Percentiles rank a stretch among this genome's conserved stretches.
phyloP scores from a whole-genome alignment of 2,888 invertebrate genomes.

The Acanthosepion lycidas region DNA sequence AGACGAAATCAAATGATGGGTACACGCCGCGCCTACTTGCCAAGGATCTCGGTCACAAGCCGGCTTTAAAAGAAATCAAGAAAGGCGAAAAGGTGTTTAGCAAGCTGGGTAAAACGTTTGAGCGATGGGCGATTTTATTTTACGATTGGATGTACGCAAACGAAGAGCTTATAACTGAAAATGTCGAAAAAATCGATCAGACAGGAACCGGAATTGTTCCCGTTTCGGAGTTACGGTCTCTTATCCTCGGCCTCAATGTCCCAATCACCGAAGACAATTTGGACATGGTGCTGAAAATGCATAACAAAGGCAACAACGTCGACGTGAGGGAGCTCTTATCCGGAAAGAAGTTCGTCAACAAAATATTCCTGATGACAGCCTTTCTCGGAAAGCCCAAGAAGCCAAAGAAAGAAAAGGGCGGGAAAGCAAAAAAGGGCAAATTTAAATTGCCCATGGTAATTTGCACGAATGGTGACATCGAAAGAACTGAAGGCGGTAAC shows the following conservation, averaged over 20 bases:
- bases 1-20: slow-evolving; percentile 74
- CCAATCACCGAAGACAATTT: slow-evolving; percentile 70
- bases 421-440: slow-evolving; percentile 72
- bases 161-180: slow-evolving; percentile 54
- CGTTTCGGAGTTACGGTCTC: slow-evolving; percentile 68
- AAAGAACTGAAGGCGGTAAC: slow-evolving; percentile 70
- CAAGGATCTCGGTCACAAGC: slow-evolving; percentile 73
- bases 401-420: slow-evolving; percentile 70
- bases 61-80: slow-evolving; percentile 72
- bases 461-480: slow-evolving; percentile 70
- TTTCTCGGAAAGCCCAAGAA: slow-evolving; percentile 75
- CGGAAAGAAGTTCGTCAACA: slow-evolving; percentile 75
- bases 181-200: neutral
- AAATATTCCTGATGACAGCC: slow-evolving; percentile 71
- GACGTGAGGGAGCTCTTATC: slow-evolving; percentile 72
- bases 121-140: slow-evolving; percentile 71
- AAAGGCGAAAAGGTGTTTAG: slow-evolving; percentile 74
- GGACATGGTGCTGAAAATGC: slow-evolving; percentile 62
- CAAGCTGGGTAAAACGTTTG: slow-evolving; percentile 72
- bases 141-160: slow-evolving; percentile 72
- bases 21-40: slow-evolving; percentile 70
- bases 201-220: slow-evolving; percentile 62
- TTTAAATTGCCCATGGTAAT: slow-evolving; percentile 74
- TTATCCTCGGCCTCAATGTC: slow-evolving; percentile 65
- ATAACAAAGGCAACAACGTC: slow-evolving; percentile 69